Evolutionary conservation across 2,797 vertebrate genomes (phyloP).

Genomic region (Lutra lutra): DNA sequence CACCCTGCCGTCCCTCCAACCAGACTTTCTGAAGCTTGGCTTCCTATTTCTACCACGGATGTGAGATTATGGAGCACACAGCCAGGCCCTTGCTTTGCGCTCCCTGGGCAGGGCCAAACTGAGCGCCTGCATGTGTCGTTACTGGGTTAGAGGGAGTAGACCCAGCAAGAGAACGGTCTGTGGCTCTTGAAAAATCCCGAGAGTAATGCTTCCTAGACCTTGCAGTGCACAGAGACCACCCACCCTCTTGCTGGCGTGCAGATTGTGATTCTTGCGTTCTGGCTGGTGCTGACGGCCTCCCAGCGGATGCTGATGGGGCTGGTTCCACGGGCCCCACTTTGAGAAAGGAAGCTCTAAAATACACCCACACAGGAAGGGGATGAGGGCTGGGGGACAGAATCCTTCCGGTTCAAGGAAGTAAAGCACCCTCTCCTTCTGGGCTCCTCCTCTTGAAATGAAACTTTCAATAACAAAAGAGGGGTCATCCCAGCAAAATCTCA

Average conservation of each 20-base stretch:
- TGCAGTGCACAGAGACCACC: background rate
- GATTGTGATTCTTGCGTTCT: background rate
- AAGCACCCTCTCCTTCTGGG: background rate
- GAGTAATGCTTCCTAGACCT: background rate
- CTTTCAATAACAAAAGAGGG: slow-evolving; percentile 14
- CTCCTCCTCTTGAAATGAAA: slow-evolving; percentile 17
- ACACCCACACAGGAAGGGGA: background rate
- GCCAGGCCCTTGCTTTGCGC: background rate
- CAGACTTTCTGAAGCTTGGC: background rate
- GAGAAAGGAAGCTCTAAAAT: slow-evolving; percentile 20
- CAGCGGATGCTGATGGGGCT: background rate
- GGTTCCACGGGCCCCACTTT: background rate
- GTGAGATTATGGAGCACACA: background rate
- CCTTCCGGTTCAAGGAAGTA: background rate
- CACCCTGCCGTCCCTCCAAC: background rate
- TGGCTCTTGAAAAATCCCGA: background rate
- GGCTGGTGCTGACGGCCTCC: background rate
- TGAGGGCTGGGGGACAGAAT: background rate
- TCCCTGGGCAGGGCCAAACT: background rate
- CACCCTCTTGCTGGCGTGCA: background rate
- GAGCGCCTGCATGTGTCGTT: background rate
- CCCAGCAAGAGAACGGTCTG: background rate
- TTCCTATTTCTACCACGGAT: background rate
- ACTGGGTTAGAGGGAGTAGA: background rate
- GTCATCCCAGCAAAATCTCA: background rate